These are phyloP conservation scores for Sarcophaga caerulescens DNA, from an alignment of 2,888 invertebrate genomes.

Conservation along the genomic window DNA sequence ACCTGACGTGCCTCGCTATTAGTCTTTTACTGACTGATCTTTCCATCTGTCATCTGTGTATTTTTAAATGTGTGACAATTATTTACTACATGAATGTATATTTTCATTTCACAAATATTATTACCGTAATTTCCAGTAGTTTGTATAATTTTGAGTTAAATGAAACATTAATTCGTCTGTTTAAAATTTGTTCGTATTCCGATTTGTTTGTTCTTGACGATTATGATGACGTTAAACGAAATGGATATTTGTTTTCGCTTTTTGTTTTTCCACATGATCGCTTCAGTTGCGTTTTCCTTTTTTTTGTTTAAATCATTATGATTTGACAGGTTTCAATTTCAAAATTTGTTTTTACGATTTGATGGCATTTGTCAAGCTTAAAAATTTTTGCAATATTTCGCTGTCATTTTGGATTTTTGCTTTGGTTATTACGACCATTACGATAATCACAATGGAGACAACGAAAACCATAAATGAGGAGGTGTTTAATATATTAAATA, in stretches of 20 bases:
- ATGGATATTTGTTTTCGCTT: constrained; percentile 7
- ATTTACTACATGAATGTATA: not conserved
- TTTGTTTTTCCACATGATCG: constrained; percentile 10
- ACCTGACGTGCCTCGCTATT: not conserved
- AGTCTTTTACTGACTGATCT: not conserved
- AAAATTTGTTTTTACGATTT: constrained; percentile 61
- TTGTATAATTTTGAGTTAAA: constrained; percentile 11
- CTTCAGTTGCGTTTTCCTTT: not conserved
- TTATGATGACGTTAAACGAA: constrained; percentile 22
- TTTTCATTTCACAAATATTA: constrained; percentile 9
- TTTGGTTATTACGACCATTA: not conserved
- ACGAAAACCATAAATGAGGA: not conserved
- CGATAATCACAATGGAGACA: not conserved
- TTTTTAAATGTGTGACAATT: constrained; percentile 15
- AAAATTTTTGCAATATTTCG: constrained; percentile 61
- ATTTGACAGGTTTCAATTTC: constrained; percentile 65
- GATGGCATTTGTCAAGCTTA: constrained; percentile 65
- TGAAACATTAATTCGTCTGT: constrained; percentile 22
- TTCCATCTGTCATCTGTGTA: not conserved
- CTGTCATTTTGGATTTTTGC: constrained; percentile 40
- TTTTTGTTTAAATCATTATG: constrained; percentile 54
- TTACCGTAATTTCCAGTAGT: constrained; percentile 9
- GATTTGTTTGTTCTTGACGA: constrained; percentile 15
- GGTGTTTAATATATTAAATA: constrained; percentile 19
- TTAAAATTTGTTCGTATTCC: not conserved